A percentile compares a stretch with the other conserved stretches of the same genome.
Evolutionary conservation across 2,888 invertebrate genomes (phyloP).

Genomic region (Thereva unica): DNA sequence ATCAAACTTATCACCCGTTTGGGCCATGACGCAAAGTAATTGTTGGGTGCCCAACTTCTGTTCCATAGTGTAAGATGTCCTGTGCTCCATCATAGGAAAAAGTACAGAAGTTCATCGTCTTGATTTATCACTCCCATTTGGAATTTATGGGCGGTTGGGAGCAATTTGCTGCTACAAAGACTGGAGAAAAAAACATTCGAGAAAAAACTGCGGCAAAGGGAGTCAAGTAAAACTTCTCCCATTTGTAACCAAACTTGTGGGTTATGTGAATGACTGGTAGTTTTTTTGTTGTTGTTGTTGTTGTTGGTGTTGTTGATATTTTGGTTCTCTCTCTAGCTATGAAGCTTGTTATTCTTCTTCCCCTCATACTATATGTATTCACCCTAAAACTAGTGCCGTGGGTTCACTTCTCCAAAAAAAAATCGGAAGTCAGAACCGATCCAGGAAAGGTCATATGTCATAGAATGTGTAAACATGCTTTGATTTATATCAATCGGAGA

Average conservation of each 20-base stretch:
- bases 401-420: neutral
- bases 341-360: conserved; percentile 2
- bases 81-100: conserved; percentile 39
- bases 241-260: conserved; percentile 35
- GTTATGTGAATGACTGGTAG: conserved; percentile 31
- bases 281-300: conserved; percentile 13
- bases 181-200: conserved; percentile 12
- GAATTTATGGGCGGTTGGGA: conserved; percentile 47
- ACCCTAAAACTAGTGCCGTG: conserved; percentile 14
- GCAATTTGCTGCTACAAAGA: conserved; percentile 44
- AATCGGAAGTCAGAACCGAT: conserved; percentile 15
- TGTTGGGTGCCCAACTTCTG: conserved; percentile 33
- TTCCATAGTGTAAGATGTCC: conserved; percentile 21
- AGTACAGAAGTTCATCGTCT: conserved; percentile 45
- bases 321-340: neutral
- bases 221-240: conserved; percentile 26
- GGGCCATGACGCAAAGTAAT: conserved; percentile 36
- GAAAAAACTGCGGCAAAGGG: conserved; percentile 26
- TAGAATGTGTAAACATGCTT: conserved; percentile 33
- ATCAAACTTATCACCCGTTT: conserved; percentile 39
- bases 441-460: conserved; percentile 32
- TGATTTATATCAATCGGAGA: conserved; percentile 36
- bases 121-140: conserved; percentile 46
- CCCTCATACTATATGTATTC: conserved; percentile 3
- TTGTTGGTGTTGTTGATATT: neutral